Percentiles rank a stretch among this genome's conserved stretches.
Evolutionary conservation across 2,888 invertebrate genomes (phyloP).

Genomic region (Tiliacea citrago): DNA sequence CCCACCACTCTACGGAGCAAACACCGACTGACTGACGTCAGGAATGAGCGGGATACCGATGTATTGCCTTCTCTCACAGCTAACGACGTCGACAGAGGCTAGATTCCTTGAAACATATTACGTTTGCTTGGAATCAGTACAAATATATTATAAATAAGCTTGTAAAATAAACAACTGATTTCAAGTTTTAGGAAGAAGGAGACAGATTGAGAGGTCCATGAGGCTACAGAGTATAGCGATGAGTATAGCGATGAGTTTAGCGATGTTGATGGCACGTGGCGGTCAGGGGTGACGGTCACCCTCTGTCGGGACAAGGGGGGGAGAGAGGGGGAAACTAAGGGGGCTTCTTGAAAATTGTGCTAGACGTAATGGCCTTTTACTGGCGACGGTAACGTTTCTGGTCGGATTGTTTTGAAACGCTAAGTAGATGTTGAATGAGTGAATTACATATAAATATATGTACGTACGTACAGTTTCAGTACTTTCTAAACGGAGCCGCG

Average conservation of each 20-base stretch:
- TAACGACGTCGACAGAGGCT: not conserved
- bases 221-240: too few relatives aligned
- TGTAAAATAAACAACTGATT: not conserved
- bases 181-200: not conserved
- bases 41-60: not conserved
- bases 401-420: slow-evolving; percentile 52
- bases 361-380: slow-evolving; percentile 19
- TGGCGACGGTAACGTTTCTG: slow-evolving; percentile 4
- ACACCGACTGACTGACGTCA: slow-evolving; percentile 22
- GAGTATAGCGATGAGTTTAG: too few relatives aligned
- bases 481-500: slow-evolving; percentile 63
- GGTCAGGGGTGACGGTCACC: not conserved
- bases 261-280: too few relatives aligned
- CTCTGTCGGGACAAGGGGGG: not conserved
- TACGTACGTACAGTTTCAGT: slow-evolving; percentile 46
- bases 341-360: not conserved
- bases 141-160: not conserved
- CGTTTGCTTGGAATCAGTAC: not conserved
- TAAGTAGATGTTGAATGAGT: slow-evolving; percentile 18
- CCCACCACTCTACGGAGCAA: slow-evolving; percentile 3
- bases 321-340: not conserved
- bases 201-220: not conserved
- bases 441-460: slow-evolving; percentile 57
- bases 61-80: not conserved
- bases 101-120: not conserved